Conservation (phyloP, 2,888 invertebrate genomes). For the Stenichneumon culpator region DNA sequence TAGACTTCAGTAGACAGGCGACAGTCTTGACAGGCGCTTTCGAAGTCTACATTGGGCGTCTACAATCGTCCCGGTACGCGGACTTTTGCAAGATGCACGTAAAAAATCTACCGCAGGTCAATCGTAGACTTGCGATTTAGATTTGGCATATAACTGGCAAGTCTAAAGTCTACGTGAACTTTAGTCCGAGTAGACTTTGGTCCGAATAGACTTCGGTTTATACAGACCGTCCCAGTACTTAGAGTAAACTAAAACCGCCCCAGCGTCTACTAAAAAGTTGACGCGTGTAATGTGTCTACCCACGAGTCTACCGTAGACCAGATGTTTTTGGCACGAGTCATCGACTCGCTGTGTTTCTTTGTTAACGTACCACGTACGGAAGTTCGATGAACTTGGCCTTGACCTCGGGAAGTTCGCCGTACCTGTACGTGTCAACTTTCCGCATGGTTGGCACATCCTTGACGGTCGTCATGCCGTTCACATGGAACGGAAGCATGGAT, state of each 20-base stretch:
- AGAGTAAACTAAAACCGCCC: too few species aligned
- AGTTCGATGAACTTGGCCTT: conserved; percentile 89
- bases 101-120: too few species aligned
- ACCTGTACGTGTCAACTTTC: conserved; percentile 86
- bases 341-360: background rate
- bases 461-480: conserved; percentile 84
- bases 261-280: too few species aligned
- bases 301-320: background rate
- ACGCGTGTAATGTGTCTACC: background rate
- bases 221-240: too few species aligned
- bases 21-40: too few species aligned
- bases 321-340: background rate
- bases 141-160: background rate
- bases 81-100: too few species aligned
- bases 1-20: too few species aligned
- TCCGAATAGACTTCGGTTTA: too few species aligned
- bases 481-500: conserved; percentile 88
- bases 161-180: background rate
- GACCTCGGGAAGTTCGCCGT: conserved; percentile 85
- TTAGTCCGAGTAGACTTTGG: too few species aligned
- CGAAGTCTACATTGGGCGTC: too few species aligned
- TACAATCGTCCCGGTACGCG: too few species aligned
- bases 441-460: conserved; percentile 90
- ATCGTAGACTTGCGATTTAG: background rate
- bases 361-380: conserved; percentile 86